Evolutionary conservation across 2,113 vertebrate species (phyloP).

Genomic region (Antennarius striatus): DNA sequence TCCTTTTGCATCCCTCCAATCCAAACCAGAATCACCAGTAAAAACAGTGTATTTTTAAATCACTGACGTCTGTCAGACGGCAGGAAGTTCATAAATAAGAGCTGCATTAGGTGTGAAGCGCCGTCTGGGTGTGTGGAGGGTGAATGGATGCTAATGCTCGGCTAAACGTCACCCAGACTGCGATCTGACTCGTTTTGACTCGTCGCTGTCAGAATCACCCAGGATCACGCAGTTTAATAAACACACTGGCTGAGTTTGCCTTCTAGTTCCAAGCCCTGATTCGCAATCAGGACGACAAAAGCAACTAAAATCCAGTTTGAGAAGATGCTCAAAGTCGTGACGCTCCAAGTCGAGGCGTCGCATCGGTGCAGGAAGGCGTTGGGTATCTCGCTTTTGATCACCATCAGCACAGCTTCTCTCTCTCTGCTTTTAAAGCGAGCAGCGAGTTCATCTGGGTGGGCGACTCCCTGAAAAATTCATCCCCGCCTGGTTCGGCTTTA

Average conservation of each 20-base stretch:
- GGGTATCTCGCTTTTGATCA: neutral
- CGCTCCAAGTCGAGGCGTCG: too few species aligned
- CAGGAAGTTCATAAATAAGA: too few species aligned
- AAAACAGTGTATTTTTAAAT: too few species aligned
- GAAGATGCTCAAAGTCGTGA: neutral
- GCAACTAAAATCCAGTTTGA: neutral
- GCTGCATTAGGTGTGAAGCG: too few species aligned
- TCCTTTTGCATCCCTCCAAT: too few species aligned
- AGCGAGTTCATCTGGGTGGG: conserved; percentile 26
- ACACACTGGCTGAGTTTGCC: neutral
- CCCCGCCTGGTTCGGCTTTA: conserved; percentile 34
- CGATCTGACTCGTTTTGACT: conserved; percentile 7
- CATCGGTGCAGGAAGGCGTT: too few species aligned
- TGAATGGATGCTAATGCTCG: conserved; percentile 2
- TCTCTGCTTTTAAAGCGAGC: conserved; percentile 11
- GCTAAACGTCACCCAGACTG: conserved; percentile 3
- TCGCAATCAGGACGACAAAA: neutral
- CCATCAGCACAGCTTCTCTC: conserved; percentile 1
- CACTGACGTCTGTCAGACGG: too few species aligned
- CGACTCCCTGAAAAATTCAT: conserved; percentile 44
- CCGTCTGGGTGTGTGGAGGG: neutral
- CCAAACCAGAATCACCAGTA: too few species aligned
- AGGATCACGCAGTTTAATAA: conserved; percentile 11
- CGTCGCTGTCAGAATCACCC: conserved; percentile 9
- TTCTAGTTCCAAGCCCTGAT: neutral